Percentiles rank a stretch among this genome's conserved stretches.
phyloP scores from a whole-genome alignment of 2,888 invertebrate species.

The Flabesymbios commensalis region DNA sequence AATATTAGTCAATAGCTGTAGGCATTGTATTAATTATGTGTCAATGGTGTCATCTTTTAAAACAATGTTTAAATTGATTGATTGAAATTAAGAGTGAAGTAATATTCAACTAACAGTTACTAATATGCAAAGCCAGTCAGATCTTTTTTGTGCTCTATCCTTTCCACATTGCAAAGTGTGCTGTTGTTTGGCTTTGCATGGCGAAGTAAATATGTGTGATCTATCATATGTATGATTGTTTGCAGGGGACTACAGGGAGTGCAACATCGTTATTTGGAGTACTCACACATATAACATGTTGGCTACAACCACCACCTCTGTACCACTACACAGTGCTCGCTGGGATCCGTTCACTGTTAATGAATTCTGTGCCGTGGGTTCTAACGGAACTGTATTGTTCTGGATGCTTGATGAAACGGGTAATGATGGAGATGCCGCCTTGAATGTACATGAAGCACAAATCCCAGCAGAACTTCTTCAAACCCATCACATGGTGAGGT shows the following conservation, averaged over 20 bases:
- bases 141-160: too few species aligned
- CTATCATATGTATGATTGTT: too few species aligned
- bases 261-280: slow-evolving; percentile 53
- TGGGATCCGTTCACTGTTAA: slow-evolving; percentile 59
- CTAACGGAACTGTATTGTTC: slow-evolving; percentile 48
- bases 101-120: too few species aligned
- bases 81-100: too few species aligned
- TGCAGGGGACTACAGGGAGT: slow-evolving; percentile 56
- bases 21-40: too few species aligned
- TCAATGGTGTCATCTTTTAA: too few species aligned
- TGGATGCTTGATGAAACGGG: slow-evolving; percentile 55
- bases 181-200: too few species aligned
- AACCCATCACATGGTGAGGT: slow-evolving; percentile 36
- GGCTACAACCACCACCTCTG: slow-evolving; percentile 44
- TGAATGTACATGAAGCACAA: slow-evolving; percentile 54
- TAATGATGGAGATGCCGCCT: neutral
- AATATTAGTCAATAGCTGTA: too few species aligned
- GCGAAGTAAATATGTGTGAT: too few species aligned
- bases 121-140: too few species aligned
- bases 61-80: too few species aligned
- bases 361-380: slow-evolving; percentile 57
- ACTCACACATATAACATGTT: slow-evolving; percentile 45
- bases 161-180: too few species aligned
- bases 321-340: slow-evolving; percentile 49
- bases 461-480: slow-evolving; percentile 53